Conservation (phyloP, 2,888 invertebrate species). For the Netelia fuscicornis region DNA sequence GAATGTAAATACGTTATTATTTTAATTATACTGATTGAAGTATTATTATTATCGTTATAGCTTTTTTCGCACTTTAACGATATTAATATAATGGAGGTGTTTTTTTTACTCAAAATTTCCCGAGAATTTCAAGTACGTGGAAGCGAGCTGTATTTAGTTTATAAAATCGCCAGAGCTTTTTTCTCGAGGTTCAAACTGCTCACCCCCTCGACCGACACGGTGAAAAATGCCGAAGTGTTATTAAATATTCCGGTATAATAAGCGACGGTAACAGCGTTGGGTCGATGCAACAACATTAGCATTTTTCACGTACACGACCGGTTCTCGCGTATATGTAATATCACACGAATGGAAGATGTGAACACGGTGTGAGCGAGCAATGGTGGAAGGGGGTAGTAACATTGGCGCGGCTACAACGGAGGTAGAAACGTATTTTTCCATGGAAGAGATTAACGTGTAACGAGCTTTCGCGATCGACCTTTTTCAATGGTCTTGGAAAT, state of each 20-base stretch:
- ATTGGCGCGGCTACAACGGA: slow-evolving; percentile 38
- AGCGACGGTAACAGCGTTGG: slow-evolving; percentile 63
- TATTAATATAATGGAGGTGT: too few species aligned
- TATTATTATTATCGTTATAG: too few species aligned
- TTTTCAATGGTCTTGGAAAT: slow-evolving; percentile 56
- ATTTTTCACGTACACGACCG: slow-evolving; percentile 78
- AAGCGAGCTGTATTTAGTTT: slow-evolving; percentile 17
- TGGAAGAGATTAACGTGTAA: slow-evolving; percentile 76
- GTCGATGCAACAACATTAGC: slow-evolving; percentile 78
- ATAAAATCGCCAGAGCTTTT: slow-evolving; percentile 26
- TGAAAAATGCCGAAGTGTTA: slow-evolving; percentile 58
- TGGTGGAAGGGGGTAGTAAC: slow-evolving; percentile 24
- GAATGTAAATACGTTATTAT: too few species aligned
- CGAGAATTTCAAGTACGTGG: background rate
- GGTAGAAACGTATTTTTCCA: slow-evolving; percentile 71
- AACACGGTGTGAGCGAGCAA: slow-evolving; percentile 33
- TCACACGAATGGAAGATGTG: slow-evolving; percentile 70
- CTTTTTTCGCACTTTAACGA: too few species aligned
- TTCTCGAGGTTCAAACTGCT: slow-evolving; percentile 7
- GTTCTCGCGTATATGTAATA: slow-evolving; percentile 72
- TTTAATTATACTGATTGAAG: too few species aligned
- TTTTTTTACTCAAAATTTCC: background rate
- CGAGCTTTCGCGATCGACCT: slow-evolving; percentile 74
- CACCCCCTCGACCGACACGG: background rate
- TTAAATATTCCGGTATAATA: slow-evolving; percentile 69